A percentile compares a stretch with the other conserved stretches of the same genome.
phyloP scores from a whole-genome alignment of 1,140 invertebrate genomes.

The Belonocnema kinseyi region DNA sequence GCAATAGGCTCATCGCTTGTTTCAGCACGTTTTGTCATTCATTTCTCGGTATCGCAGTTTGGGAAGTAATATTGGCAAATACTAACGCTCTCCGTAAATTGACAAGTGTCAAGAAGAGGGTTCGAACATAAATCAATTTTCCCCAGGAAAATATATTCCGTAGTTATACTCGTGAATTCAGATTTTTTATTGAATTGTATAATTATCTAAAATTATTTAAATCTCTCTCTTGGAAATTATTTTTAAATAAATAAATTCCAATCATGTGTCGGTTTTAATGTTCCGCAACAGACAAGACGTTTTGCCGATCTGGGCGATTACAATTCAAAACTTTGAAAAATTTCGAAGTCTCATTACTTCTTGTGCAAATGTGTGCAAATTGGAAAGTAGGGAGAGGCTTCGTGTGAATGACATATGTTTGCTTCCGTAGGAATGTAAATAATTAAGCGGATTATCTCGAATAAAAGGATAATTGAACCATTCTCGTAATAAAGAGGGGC shows the following conservation, averaged over 20 bases:
- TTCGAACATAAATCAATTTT: neutral
- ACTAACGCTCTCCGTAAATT: neutral
- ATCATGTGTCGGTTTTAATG: too few relatives aligned
- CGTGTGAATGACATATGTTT: conserved; percentile 4
- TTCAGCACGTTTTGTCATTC: conserved; percentile 37
- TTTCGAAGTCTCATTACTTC: neutral
- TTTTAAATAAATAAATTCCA: too few relatives aligned
- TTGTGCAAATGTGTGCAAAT: neutral
- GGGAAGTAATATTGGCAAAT: conserved; percentile 21
- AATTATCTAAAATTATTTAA: too few relatives aligned
- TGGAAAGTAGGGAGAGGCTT: conserved; percentile 27
- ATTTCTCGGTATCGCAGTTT: conserved; percentile 18
- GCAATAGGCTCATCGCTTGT: conserved; percentile 16
- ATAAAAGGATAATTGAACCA: conserved; percentile 13
- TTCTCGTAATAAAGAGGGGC: conserved; percentile 2
- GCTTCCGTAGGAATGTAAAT: conserved; percentile 28
- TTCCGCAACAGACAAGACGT: neutral
- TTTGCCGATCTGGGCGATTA: neutral
- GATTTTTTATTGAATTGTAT: conserved; percentile 1
- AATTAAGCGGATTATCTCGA: conserved; percentile 24
- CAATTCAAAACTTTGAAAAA: neutral
- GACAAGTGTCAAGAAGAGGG: conserved; percentile 3
- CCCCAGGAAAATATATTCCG: neutral
- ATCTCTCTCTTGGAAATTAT: too few relatives aligned
- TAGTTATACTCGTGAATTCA: neutral